Evolutionary conservation across 1,140 invertebrate genomes (phyloP), one percentile per base, ranked within the genome.

Genomic region (Coboldia fuscipes): DNA sequence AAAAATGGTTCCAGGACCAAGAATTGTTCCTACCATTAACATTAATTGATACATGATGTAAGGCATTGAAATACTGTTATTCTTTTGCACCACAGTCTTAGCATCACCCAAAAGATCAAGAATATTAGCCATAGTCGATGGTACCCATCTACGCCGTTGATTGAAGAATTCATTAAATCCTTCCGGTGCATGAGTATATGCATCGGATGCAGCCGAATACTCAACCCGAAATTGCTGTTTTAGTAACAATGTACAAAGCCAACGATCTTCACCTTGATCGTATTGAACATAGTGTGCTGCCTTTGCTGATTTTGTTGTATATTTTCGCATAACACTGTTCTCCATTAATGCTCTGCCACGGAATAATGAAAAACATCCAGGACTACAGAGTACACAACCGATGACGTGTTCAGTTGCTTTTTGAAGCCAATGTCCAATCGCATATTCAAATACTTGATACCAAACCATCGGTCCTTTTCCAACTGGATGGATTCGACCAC

Each of bases 371-470:
- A 93, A 93, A 56, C 86, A 92, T 19, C 88, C 86, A 12, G 86
- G 86, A 49, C 78, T 80, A 57, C 83, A 88, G 5, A 88, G 63
- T 2, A 88, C 83, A 50, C 81, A 86, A 2, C 73, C 83, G 45
- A 84, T 83, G 45, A 85, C 79, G 46, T 92, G 85, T 53, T 92
- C 86, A 0, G 86, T 88, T n/a, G 86, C 80, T 51, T 92, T 92
- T 60, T 92, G 86, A 29, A 92, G 66, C 86, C 86, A 92, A 65
- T 92, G 86, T 28, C 81, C 83, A 45, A 92, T 77, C 3, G 86
- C 85, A 46, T 92, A 92, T 55, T 92, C 86, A 46, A 92, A 92
- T 48, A 80, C 76, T 56, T 92, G 86, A 45, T 90, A 89, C 85
- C 83, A 92, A 14, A 84, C 78, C 72, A 92, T 83, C 3, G 80